A percentile compares a stretch with the other conserved stretches of the same genome.
Evolutionary conservation across 2,113 vertebrate genomes (phyloP).

Genomic region (Lethenteron camtschaticum): DNA sequence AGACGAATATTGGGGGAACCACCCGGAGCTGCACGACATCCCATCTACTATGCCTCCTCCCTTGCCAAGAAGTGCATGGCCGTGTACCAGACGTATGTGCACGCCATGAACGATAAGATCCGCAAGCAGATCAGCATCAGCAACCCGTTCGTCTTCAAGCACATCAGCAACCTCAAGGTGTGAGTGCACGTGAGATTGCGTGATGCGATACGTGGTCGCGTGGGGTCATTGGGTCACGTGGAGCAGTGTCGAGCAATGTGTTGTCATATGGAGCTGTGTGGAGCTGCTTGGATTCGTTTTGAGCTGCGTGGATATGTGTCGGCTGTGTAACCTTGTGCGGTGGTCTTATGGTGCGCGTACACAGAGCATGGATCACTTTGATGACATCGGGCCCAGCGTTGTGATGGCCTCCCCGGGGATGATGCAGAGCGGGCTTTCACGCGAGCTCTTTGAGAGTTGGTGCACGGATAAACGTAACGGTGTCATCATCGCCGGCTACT

Average conservation of each 20-base stretch:
- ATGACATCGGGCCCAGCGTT: slow-evolving; percentile 92
- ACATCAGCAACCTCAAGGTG: slow-evolving; percentile 94
- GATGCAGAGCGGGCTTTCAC: slow-evolving; percentile 92
- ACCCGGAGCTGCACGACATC: slow-evolving; percentile 88
- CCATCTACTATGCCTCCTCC: slow-evolving; percentile 90
- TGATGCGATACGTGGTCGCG: no score
- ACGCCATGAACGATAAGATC: slow-evolving; percentile 98
- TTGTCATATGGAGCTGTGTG: no score
- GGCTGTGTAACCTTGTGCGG: no score
- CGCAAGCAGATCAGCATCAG: slow-evolving; percentile 97
- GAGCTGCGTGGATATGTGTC: no score
- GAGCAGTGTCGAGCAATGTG: no score
- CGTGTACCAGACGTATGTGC: slow-evolving; percentile 88
- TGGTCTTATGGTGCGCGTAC: not conserved
- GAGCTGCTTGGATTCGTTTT: no score
- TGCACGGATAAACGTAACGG: slow-evolving; percentile 95
- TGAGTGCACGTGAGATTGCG: slow-evolving; percentile 9
- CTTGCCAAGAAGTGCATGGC: slow-evolving; percentile 97
- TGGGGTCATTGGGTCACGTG: no score
- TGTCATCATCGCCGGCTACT: slow-evolving; percentile 92
- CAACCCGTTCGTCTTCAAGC: slow-evolving; percentile 95
- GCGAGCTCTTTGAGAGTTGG: slow-evolving; percentile 96
- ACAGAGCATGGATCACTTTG: slow-evolving; percentile 96
- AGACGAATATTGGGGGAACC: slow-evolving; percentile 99
- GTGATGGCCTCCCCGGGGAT: slow-evolving; percentile 97